These are phyloP conservation scores for Anguilla japonica DNA, from an alignment of 2,113 vertebrate species.

Conservation along the genomic window DNA sequence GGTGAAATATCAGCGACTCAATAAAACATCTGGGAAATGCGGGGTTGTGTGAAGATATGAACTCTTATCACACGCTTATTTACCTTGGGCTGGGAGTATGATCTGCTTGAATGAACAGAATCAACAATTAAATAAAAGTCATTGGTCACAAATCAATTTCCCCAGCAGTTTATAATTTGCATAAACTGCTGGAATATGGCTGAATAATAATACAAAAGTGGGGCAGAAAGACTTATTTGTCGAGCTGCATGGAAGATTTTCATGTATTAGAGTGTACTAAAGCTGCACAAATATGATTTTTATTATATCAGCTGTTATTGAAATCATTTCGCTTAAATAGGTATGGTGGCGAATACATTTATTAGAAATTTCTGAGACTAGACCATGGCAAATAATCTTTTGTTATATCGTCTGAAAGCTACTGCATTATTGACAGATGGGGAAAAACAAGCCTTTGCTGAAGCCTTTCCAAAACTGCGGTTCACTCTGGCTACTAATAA, in stretches of 20 bases:
- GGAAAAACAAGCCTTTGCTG: not conserved
- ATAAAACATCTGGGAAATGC: not conserved
- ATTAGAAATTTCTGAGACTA: not conserved
- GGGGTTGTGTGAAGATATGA: not conserved
- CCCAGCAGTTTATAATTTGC: not conserved
- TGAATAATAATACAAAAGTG: not conserved
- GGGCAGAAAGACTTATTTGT: not conserved
- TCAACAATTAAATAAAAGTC: slow-evolving; percentile 14
- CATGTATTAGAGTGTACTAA: not conserved
- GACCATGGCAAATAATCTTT: not conserved
- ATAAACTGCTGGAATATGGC: not conserved
- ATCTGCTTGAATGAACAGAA: not conserved
- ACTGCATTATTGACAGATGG: not conserved
- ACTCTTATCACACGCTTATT: not conserved
- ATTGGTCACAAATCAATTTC: not conserved
- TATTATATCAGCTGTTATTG: not conserved
- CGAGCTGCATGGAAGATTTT: not conserved
- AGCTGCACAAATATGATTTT: not conserved
- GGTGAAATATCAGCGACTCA: slow-evolving; percentile 5
- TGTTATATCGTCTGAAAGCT: not conserved
- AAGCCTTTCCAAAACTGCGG: too few relatives aligned
- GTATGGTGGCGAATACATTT: too few relatives aligned
- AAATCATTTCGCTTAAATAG: not conserved
- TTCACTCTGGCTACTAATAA: too few relatives aligned
- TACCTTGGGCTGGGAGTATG: not conserved